Percentiles rank a stretch among this genome's conserved stretches.
Evolutionary conservation across 1,140 invertebrate genomes (phyloP).

Genomic region (Heliconius congener): DNA sequence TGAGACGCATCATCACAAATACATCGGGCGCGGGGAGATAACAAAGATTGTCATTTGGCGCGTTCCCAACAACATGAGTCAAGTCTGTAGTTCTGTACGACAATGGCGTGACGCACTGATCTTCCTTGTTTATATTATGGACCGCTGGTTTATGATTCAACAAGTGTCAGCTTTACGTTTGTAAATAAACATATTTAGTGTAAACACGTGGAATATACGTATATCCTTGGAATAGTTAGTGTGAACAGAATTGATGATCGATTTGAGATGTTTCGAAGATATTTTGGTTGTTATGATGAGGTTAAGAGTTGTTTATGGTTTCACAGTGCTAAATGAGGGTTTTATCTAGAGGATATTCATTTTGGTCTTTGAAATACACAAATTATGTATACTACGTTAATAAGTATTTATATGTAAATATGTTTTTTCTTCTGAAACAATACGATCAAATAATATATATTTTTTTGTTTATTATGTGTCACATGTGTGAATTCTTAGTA

Average conservation of each 20-base stretch:
- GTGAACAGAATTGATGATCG: conserved; percentile 35
- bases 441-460: too few species aligned
- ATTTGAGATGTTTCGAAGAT: conserved; percentile 6
- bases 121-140: conserved; percentile 59
- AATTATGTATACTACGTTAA: too few species aligned
- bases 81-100: conserved; percentile 46
- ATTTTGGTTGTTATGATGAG: conserved; percentile 2
- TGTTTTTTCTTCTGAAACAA: too few species aligned
- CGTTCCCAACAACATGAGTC: conserved; percentile 52
- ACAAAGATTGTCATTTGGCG: conserved; percentile 54
- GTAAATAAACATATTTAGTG: conserved; percentile 38
- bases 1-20: conserved; percentile 10
- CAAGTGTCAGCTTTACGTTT: conserved; percentile 50
- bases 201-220: conserved; percentile 42
- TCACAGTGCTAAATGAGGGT: neutral
- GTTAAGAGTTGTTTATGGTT: neutral
- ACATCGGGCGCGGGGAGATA: conserved; percentile 22
- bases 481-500: too few species aligned
- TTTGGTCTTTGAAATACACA: too few species aligned
- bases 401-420: too few species aligned
- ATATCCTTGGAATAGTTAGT: conserved; percentile 41
- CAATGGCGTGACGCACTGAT: conserved; percentile 58
- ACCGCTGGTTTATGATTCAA: conserved; percentile 61
- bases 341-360: too few species aligned
- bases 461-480: too few species aligned